phyloP scores from a whole-genome alignment of 2,113 vertebrate species.

The Passer domesticus region DNA sequence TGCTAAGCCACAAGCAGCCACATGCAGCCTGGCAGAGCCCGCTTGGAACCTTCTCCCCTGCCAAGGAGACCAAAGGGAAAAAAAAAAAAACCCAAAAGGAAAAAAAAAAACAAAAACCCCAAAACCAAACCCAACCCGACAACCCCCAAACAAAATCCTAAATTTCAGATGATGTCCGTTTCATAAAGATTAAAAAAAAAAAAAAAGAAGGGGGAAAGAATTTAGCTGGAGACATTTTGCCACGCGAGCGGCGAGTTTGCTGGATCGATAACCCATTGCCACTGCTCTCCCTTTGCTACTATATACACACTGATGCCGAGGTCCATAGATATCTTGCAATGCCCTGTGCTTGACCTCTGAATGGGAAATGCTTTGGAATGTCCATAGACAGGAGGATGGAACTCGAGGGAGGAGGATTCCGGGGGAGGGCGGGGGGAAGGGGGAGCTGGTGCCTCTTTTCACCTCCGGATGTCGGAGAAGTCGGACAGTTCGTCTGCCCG shows the following conservation, averaged over 20 bases:
- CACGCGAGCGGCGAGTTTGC: constrained; percentile 5
- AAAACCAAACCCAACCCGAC: constrained; percentile 3
- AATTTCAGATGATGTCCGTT: background rate
- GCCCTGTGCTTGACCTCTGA: constrained; percentile 86
- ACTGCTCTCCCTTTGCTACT: constrained; percentile 67
- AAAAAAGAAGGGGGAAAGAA: background rate
- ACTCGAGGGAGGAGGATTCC: constrained; percentile 58
- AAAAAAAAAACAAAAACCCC: background rate
- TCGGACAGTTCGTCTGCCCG: constrained; percentile 85
- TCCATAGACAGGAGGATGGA: constrained; percentile 83
- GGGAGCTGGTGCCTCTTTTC: constrained; percentile 74
- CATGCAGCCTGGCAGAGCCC: constrained; percentile 36
- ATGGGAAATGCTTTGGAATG: constrained; percentile 95
- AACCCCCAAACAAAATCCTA: constrained; percentile 6
- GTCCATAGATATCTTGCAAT: constrained; percentile 79
- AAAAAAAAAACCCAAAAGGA: background rate
- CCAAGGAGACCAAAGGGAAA: background rate
- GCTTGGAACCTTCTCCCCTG: constrained; percentile 19
- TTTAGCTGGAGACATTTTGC: constrained; percentile 6
- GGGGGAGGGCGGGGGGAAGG: background rate
- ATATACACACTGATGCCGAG: constrained; percentile 64
- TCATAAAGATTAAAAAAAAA: background rate
- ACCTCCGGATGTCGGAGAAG: constrained; percentile 91
- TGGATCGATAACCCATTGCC: constrained; percentile 38
- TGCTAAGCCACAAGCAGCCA: constrained; percentile 43